Percentiles rank a stretch among this genome's conserved stretches.
Conservation (phyloP, 2,113 vertebrate species). For the Stercorarius parasiticus region DNA sequence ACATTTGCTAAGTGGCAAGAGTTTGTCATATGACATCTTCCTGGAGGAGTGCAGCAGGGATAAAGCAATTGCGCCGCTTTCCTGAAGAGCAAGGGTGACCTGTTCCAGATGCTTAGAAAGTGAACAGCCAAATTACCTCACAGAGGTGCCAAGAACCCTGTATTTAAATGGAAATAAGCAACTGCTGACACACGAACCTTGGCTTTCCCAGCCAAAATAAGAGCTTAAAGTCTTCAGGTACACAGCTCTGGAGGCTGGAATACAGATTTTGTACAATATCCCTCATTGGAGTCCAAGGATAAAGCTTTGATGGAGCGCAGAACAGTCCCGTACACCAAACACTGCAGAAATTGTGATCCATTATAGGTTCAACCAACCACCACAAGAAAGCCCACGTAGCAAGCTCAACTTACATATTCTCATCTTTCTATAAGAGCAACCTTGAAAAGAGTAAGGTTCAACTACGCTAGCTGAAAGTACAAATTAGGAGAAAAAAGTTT, state of each 20-base stretch:
- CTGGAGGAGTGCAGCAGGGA: neutral
- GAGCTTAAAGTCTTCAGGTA: neutral
- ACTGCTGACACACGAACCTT: neutral
- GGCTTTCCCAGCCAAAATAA: neutral
- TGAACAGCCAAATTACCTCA: neutral
- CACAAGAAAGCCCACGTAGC: neutral
- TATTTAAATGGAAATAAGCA: neutral
- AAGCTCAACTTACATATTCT: neutral
- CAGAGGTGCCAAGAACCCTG: neutral
- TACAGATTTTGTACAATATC: neutral
- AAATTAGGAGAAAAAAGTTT: neutral
- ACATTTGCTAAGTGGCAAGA: neutral
- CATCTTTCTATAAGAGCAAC: neutral
- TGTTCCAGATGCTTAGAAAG: neutral
- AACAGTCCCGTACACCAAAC: neutral
- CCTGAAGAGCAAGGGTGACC: neutral
- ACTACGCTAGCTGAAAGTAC: neutral
- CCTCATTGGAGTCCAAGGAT: neutral
- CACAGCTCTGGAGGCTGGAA: neutral
- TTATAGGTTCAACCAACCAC: neutral
- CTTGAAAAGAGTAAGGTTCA: neutral
- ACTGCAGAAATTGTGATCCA: neutral
- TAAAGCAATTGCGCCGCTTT: neutral
- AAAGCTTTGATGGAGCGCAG: neutral
- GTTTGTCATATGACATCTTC: neutral